Evolutionary conservation across 2,797 vertebrate genomes (phyloP), one percentile per base, ranked within the genome.

Genomic region (Alosa sapidissima): DNA sequence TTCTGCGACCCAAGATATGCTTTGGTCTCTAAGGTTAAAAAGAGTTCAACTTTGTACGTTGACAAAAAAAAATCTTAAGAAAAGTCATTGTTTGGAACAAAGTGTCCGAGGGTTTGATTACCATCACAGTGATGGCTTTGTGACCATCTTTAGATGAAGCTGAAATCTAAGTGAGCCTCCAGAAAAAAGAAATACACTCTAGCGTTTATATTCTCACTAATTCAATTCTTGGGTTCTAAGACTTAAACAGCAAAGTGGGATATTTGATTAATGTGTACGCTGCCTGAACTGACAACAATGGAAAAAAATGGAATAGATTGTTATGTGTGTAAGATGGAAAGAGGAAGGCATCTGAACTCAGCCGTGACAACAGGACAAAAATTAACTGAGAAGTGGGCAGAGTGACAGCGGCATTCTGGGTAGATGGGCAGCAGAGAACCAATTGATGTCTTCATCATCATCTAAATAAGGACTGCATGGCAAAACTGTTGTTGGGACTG

Each of bases 391-490:
- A 16, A 19, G 45, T 7, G 19, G 72, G 36, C 81, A 14, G 49
- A 82, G 81, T n/a, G 48, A 54, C 19, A 55, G n/a, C 41, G 1
- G 48, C 81, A 82, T 4, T 10, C 60, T n/a, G 47, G n/a, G 21
- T 24, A 65, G 60, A 83, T 45, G 41, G 58, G 41, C 19, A 11
- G 82, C 21, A 49, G 81, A 10, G 88, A 58, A 87, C 84, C 88
- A 83, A 91, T 86, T 41, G 62, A 89, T 88, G 89, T 72, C 68
- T 83, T 82, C 88, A 85, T 92, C 87, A 93, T 94, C 87, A 90
- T 88, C 86, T 78, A 91, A 92, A 94, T 86, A 89, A 93, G 89
- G 87, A 49, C 52, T 65, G 78, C 54, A 54, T 49, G 62, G 83
- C 81, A 82, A 51, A 72, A 82, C 55, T 83, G 86, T 82, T 75